Percentiles rank a stretch among this genome's conserved stretches.
These are phyloP conservation scores for Andrena fulva DNA, from an alignment of 2,888 invertebrate genomes.

Conservation along the genomic window DNA sequence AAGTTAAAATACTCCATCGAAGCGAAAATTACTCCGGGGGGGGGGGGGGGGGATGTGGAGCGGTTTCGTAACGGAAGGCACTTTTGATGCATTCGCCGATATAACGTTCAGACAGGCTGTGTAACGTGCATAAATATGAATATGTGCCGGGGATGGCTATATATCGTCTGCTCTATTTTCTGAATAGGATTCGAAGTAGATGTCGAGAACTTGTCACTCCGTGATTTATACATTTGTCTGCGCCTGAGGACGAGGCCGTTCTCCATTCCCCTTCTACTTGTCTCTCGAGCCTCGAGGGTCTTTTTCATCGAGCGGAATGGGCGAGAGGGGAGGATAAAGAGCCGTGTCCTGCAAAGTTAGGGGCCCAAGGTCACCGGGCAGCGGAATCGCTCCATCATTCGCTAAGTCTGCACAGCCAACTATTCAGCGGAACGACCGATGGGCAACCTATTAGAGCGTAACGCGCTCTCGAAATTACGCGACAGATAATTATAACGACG, in stretches of 20 bases:
- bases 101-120: conserved; percentile 31
- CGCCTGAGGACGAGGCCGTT: conserved; percentile 72
- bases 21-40: conserved; percentile 10
- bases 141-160: conserved; percentile 52
- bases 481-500: neutral
- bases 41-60: neutral
- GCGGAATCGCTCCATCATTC: conserved; percentile 33
- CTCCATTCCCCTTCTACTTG: conserved; percentile 59
- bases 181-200: conserved; percentile 74
- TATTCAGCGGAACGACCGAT: conserved; percentile 16
- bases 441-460: conserved; percentile 15
- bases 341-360: conserved; percentile 20
- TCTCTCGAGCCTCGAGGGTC: conserved; percentile 43
- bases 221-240: conserved; percentile 77
- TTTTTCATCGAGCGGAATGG: conserved; percentile 30
- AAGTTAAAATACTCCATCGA: conserved; percentile 9
- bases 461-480: conserved; percentile 25
- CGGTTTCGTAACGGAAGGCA: conserved; percentile 45
- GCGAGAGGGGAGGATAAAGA: conserved; percentile 3
- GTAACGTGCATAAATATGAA: conserved; percentile 57
- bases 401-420: conserved; percentile 12
- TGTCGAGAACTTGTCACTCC: conserved; percentile 73
- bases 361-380: conserved; percentile 35
- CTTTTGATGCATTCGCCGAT: conserved; percentile 46
- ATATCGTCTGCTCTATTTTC: conserved; percentile 74